Evolutionary conservation across 1,140 invertebrate species (phyloP).

Genomic region (Megalonaias nervosa): DNA sequence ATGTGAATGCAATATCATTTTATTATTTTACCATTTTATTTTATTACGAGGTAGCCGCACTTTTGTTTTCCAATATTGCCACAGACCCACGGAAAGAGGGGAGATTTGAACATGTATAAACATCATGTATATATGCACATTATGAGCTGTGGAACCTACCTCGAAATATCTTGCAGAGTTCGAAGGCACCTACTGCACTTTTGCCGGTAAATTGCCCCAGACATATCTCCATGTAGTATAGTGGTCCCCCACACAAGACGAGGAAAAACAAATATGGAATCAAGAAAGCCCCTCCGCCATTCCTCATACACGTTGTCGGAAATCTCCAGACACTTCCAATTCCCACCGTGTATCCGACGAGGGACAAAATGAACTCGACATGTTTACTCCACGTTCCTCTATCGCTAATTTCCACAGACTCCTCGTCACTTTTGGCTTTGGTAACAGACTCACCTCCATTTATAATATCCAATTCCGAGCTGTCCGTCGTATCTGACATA

Average conservation of each 20-base stretch:
- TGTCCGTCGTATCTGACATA: too few relatives aligned
- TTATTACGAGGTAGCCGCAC: too few relatives aligned
- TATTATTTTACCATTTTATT: too few relatives aligned
- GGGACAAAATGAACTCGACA: constrained; percentile 65
- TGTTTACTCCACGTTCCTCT: constrained; percentile 55
- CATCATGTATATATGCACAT: too few relatives aligned
- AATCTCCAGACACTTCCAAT: constrained; percentile 72
- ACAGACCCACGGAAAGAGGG: too few relatives aligned
- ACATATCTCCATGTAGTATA: constrained; percentile 82
- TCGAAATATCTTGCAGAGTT: constrained; percentile 17
- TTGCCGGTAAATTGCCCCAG: constrained; percentile 78
- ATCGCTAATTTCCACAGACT: background rate
- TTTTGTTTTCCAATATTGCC: too few relatives aligned
- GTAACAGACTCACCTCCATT: too few relatives aligned
- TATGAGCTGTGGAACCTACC: background rate
- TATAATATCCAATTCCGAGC: too few relatives aligned
- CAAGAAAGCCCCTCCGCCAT: constrained; percentile 77
- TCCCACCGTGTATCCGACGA: constrained; percentile 68
- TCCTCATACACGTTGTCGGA: constrained; percentile 71
- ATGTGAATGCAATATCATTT: too few relatives aligned
- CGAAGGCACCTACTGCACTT: constrained; percentile 10
- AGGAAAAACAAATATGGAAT: constrained; percentile 76
- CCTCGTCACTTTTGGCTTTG: background rate
- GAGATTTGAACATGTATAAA: too few relatives aligned
- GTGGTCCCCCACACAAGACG: constrained; percentile 78